Evolutionary conservation across 2,797 vertebrate genomes (phyloP).

Genomic region (Poeciliopsis infans): DNA sequence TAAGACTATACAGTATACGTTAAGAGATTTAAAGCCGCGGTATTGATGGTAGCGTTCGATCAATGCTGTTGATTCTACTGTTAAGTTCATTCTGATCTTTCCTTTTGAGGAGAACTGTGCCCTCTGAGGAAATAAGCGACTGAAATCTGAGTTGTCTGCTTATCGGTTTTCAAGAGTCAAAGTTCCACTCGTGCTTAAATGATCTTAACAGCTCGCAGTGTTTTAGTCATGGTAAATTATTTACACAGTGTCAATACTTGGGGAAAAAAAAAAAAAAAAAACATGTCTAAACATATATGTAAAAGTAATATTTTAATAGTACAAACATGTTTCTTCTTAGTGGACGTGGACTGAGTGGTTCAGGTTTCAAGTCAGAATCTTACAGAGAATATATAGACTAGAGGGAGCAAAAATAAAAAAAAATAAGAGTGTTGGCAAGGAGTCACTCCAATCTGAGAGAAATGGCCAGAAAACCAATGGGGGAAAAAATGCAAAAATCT

Average conservation of each 20-base stretch:
- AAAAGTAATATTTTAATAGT: background rate
- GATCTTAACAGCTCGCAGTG: conserved; percentile 48
- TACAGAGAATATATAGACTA: background rate
- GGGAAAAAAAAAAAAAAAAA: background rate
- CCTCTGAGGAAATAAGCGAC: conserved; percentile 63
- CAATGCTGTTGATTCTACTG: conserved; percentile 28
- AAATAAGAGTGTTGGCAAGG: background rate
- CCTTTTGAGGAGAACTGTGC: conserved; percentile 23
- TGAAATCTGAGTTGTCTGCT: conserved; percentile 60
- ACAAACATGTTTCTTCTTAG: background rate
- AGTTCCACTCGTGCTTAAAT: conserved; percentile 51
- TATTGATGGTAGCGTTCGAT: conserved; percentile 43
- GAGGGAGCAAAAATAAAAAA: background rate
- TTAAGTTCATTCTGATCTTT: conserved; percentile 46
- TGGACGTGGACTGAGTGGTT: background rate
- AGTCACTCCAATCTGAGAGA: background rate
- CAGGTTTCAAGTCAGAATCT: background rate
- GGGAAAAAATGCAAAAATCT: background rate
- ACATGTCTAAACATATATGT: background rate
- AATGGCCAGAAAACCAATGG: background rate
- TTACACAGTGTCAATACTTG: conserved; percentile 3
- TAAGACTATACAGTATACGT: conserved; percentile 60
- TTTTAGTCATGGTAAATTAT: conserved; percentile 30
- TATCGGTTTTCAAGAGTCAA: conserved; percentile 47
- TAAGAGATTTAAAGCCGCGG: conserved; percentile 46